These are phyloP conservation scores for Eurystomus glaucurus DNA, from an alignment of 2,797 vertebrate species.

Conservation along the genomic window DNA sequence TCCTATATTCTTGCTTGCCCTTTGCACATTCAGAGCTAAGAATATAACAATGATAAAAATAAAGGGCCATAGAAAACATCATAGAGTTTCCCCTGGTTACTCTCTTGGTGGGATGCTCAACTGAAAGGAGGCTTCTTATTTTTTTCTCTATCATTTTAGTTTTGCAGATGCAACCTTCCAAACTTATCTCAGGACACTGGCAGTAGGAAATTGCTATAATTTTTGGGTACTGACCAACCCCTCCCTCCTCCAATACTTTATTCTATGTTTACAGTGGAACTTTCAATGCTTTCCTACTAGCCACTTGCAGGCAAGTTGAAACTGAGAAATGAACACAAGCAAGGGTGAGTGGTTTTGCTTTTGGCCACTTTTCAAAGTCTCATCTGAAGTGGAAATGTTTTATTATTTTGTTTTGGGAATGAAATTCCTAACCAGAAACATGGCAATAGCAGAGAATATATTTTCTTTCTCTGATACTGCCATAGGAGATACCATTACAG, in stretches of 20 bases:
- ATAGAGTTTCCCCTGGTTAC: background rate
- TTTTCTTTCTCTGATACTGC: background rate
- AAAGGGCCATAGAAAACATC: background rate
- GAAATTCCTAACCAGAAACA: background rate
- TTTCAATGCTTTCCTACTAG: background rate
- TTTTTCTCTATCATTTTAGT: background rate
- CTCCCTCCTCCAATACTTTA: rapidly evolving
- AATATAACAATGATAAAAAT: background rate
- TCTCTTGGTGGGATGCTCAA: background rate
- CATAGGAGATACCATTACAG: background rate
- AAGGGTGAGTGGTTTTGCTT: background rate
- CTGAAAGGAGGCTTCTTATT: background rate
- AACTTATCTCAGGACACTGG: background rate
- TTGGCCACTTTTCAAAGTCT: background rate
- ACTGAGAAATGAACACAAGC: background rate
- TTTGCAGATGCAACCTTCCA: background rate
- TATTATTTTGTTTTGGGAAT: background rate
- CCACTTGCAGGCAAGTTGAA: background rate
- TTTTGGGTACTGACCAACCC: background rate
- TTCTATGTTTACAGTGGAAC: background rate
- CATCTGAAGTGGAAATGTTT: background rate
- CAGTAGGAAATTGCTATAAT: background rate
- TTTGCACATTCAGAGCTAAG: background rate
- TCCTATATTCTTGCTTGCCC: background rate
- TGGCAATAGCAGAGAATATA: background rate